Base-by-base conservation (phyloP, 2,113 vertebrate species). In the Marmota flaviventris region DNA sequence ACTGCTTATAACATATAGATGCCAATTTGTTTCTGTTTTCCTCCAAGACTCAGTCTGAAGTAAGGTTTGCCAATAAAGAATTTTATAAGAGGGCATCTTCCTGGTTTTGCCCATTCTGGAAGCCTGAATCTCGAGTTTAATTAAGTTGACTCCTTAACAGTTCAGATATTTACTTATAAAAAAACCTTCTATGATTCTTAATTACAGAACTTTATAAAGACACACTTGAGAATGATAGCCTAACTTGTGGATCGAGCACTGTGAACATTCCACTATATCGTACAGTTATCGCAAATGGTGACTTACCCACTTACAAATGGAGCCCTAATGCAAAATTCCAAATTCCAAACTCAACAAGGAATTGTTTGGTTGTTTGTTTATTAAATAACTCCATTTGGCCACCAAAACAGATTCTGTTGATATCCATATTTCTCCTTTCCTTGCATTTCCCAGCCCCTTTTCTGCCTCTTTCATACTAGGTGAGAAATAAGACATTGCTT, bases 141-240 rank as follows among this genome's bases (percentile, higher is more conserved):
- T 97, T 92, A 86, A 92, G 48, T 37, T 84, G 39, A 32, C 79
- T 75, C 56, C 34, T 92, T 79, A 85, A 22, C 20, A 70, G 20
- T 56, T 29, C 11, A 61, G 12, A n/a, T 25, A 27, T 34, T 29
- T 51, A n/a, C 16, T 51, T 65, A 34, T 65, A 25, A 75, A 92
- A 75, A 75, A 32, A 76, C 53, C 18, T 85, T 70, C 27, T 12
- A 12, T 8, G 24, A 37, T 14, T 65, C 10, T 53, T 72, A 84
- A 86, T 94, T 96, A 77, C 58, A 88, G 58, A 96, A 88, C n/a
- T 91, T 94, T 34, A 39, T 81, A 53, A 95, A 65, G 51, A 87
- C n/a, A 93, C 12, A 79, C 12, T 58, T 88, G 86, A 72, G 16
- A 86, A 92, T 58, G 42, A 65, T 67, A 89, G 73, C 32, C 6